Evolutionary conservation across 2,888 invertebrate species (phyloP).

Genomic region (Melanchra persicariae): DNA sequence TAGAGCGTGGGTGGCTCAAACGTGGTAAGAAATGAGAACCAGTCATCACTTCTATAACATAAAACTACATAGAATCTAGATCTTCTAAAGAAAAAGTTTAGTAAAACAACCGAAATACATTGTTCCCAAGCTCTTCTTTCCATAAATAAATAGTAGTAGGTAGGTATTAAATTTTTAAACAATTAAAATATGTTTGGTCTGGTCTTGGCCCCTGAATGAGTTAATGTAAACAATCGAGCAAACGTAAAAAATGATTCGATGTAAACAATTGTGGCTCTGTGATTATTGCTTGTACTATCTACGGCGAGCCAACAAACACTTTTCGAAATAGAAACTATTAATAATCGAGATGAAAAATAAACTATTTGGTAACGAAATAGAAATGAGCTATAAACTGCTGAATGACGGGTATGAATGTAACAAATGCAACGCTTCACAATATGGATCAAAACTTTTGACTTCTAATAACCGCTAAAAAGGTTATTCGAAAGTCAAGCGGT

Average conservation of each 20-base stretch:
- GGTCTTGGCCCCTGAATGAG: slow-evolving; percentile 42
- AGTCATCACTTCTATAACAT: slow-evolving; percentile 8
- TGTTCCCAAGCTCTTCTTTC: slow-evolving; percentile 20
- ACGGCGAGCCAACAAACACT: slow-evolving; percentile 32
- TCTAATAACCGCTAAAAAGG: slow-evolving; percentile 2
- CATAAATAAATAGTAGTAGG: slow-evolving; percentile 18
- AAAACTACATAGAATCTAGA: slow-evolving; percentile 9
- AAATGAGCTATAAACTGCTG: slow-evolving; percentile 34
- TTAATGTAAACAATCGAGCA: slow-evolving; percentile 44
- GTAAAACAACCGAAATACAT: slow-evolving; percentile 11
- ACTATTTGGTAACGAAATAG: slow-evolving; percentile 32
- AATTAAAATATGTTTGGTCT: slow-evolving; percentile 44
- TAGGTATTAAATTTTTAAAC: slow-evolving; percentile 25
- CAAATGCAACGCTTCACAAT: neutral
- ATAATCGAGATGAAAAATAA: slow-evolving; percentile 44
- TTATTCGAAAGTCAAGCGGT: neutral
- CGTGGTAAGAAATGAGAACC: slow-evolving; percentile 3
- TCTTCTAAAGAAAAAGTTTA: slow-evolving; percentile 7
- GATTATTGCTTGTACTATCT: slow-evolving; percentile 39
- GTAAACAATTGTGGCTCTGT: slow-evolving; percentile 47
- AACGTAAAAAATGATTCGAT: slow-evolving; percentile 44
- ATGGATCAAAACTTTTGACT: neutral
- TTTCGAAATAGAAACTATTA: slow-evolving; percentile 54
- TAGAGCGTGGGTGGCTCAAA: slow-evolving; percentile 24
- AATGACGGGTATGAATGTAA: slow-evolving; percentile 1